These are phyloP conservation scores for Heliothis subflexa DNA, from an alignment of 1,140 invertebrate genomes.

Conservation along the genomic window DNA sequence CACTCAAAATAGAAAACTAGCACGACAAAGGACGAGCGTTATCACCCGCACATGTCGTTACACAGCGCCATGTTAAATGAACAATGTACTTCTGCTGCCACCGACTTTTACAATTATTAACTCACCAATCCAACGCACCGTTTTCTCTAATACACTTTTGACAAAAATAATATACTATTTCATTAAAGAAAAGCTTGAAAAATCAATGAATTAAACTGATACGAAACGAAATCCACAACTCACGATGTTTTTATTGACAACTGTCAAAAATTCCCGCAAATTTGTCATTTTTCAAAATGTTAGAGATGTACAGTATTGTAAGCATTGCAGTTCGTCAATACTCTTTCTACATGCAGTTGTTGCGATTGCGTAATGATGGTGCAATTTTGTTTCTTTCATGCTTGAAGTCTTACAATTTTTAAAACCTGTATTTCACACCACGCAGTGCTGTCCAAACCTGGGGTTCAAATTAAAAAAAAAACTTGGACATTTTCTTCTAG, in stretches of 20 bases:
- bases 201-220: slow-evolving; percentile 58
- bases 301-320: not conserved
- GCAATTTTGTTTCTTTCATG: not conserved
- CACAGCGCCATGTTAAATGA: slow-evolving; percentile 81
- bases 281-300: slow-evolving; percentile 71
- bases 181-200: slow-evolving; percentile 47
- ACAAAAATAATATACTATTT: slow-evolving; percentile 32
- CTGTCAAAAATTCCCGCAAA: slow-evolving; percentile 85
- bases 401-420: not conserved
- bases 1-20: slow-evolving; percentile 67
- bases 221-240: slow-evolving; percentile 67
- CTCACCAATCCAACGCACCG: slow-evolving; percentile 66
- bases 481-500: too few relatives aligned
- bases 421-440: not conserved
- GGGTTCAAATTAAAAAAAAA: too few relatives aligned
- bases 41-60: slow-evolving; percentile 83
- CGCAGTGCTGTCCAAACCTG: not conserved
- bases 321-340: slow-evolving; percentile 32
- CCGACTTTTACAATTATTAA: slow-evolving; percentile 63
- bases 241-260: slow-evolving; percentile 84
- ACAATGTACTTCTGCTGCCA: slow-evolving; percentile 64
- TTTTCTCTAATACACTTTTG: slow-evolving; percentile 41
- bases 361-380: not conserved
- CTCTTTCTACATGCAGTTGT: slow-evolving; percentile 23
- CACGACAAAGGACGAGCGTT: slow-evolving; percentile 76